Percentiles rank a stretch among this genome's conserved stretches.
Evolutionary conservation across 2,113 vertebrate genomes (phyloP).

Genomic region (Manacus vitellinus): DNA sequence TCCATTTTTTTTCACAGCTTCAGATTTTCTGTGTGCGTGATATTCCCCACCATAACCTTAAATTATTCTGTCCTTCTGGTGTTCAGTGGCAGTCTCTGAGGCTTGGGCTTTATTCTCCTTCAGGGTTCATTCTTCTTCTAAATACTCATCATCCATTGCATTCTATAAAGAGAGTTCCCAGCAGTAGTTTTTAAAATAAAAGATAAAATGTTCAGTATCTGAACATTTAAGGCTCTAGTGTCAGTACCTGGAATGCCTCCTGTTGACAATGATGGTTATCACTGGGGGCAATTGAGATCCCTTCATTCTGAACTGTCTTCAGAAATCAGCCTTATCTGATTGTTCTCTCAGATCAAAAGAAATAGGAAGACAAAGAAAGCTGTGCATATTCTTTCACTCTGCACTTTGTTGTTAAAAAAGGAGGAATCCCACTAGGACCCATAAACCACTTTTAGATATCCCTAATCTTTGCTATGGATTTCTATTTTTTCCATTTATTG

Average conservation of each 20-base stretch:
- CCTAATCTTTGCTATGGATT: slow-evolving; percentile 71
- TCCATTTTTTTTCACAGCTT: slow-evolving; percentile 39
- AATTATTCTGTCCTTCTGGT: slow-evolving; percentile 68
- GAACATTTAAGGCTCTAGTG: slow-evolving; percentile 73
- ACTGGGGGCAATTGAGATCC: slow-evolving; percentile 68
- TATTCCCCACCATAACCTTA: slow-evolving; percentile 56
- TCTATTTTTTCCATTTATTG: slow-evolving; percentile 43
- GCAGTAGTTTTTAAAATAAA: slow-evolving; percentile 79
- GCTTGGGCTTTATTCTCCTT: slow-evolving; percentile 71
- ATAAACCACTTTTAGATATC: slow-evolving; percentile 75
- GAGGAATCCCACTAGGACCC: slow-evolving; percentile 76
- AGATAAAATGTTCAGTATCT: slow-evolving; percentile 71
- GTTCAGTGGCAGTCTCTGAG: slow-evolving; percentile 61
- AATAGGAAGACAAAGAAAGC: slow-evolving; percentile 77
- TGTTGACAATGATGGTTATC: slow-evolving; percentile 77
- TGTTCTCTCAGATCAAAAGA: slow-evolving; percentile 82
- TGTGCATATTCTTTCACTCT: slow-evolving; percentile 72
- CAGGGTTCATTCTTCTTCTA: slow-evolving; percentile 73
- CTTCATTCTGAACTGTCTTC: slow-evolving; percentile 76
- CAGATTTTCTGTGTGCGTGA: slow-evolving; percentile 8
- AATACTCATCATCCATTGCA: slow-evolving; percentile 71
- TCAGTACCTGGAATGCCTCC: slow-evolving; percentile 75
- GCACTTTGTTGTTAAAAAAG: slow-evolving; percentile 80
- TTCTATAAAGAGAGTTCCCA: slow-evolving; percentile 78
- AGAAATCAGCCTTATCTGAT: slow-evolving; percentile 79